Conservation (phyloP, 1,140 invertebrate species). For the Ganaspis sp. region DNA sequence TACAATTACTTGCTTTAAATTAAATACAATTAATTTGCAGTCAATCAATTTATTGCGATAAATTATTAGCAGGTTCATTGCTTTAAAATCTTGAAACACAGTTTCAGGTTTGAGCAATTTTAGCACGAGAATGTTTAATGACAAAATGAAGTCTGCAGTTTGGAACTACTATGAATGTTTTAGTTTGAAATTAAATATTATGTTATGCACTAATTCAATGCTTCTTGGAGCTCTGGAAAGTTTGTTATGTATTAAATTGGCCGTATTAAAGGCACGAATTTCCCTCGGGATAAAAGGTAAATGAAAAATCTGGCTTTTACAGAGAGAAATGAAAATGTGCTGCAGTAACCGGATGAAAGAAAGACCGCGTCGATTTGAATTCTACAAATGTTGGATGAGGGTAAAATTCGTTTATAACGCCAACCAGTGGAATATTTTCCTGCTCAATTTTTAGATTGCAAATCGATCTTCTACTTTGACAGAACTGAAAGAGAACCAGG, state of each 20-base stretch:
- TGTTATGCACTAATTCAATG: neutral
- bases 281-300: neutral
- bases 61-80: no score
- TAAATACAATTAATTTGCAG: no score
- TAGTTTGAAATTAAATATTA: neutral
- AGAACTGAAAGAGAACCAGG: neutral
- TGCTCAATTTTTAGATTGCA: neutral
- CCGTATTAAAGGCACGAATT: neutral
- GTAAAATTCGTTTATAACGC: neutral
- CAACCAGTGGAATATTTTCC: neutral
- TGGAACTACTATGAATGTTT: neutral
- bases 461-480: neutral
- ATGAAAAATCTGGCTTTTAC: conserved; percentile 2
- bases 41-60: no score
- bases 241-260: neutral
- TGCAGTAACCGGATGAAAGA: neutral
- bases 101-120: no score
- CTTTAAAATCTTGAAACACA: no score
- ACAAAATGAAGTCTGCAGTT: no score
- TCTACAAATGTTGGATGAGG: neutral
- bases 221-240: neutral
- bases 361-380: neutral
- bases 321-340: neutral
- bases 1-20: no score
- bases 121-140: no score